These are phyloP conservation scores for Synanthedon myopaeformis DNA, from an alignment of 2,888 invertebrate species.

Conservation along the genomic window DNA sequence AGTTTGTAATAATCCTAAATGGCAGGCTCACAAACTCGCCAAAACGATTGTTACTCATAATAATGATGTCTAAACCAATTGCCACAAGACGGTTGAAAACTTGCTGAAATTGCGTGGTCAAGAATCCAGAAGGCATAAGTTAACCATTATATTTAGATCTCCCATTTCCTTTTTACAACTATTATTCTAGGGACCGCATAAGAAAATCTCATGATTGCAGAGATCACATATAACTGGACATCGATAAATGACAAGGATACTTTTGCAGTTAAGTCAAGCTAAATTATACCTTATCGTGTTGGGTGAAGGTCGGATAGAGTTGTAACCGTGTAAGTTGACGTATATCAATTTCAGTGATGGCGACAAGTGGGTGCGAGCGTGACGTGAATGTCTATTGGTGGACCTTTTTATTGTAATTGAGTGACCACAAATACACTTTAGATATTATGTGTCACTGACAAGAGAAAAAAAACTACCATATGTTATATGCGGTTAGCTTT, in stretches of 20 bases:
- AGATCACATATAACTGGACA: slow-evolving; percentile 30
- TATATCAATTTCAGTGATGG: slow-evolving; percentile 66
- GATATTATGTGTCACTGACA: no score
- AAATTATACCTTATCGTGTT: slow-evolving; percentile 21
- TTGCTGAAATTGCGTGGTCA: slow-evolving; percentile 44
- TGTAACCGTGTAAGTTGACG: slow-evolving; percentile 29
- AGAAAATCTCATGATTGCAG: slow-evolving; percentile 4
- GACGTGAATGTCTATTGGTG: slow-evolving; percentile 48
- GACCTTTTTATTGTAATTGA: slow-evolving; percentile 59
- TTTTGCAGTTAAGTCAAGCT: slow-evolving; percentile 2
- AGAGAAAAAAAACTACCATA: no score
- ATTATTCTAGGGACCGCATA: not conserved
- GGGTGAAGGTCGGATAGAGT: slow-evolving; percentile 12
- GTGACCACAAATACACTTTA: slow-evolving; percentile 28
- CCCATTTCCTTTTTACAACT: not conserved
- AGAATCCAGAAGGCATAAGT: slow-evolving; percentile 23
- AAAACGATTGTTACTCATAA: slow-evolving; percentile 20
- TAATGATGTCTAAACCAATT: slow-evolving; percentile 54
- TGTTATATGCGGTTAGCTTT: no score
- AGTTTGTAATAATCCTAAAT: no score
- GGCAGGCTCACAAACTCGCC: no score
- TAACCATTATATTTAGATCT: slow-evolving; percentile 18
- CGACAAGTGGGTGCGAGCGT: slow-evolving; percentile 55
- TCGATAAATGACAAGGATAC: slow-evolving; percentile 9
- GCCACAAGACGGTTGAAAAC: slow-evolving; percentile 49